Evolutionary conservation across 2,113 vertebrate species (phyloP).

Genomic region (Sisor rabdophorus): DNA sequence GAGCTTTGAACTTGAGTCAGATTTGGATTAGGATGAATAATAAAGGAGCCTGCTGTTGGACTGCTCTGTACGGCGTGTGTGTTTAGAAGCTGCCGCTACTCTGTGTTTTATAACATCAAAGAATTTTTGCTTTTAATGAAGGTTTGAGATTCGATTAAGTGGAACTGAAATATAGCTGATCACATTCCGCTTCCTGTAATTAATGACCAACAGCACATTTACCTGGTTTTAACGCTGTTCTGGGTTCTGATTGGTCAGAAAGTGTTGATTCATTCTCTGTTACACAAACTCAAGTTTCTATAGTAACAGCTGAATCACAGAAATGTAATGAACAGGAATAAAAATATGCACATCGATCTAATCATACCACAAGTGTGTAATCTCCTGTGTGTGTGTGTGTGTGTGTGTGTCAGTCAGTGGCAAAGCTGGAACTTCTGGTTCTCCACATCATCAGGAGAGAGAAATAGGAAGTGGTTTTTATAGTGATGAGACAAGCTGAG

Average conservation of each 20-base stretch:
- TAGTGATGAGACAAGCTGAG: too few relatives aligned
- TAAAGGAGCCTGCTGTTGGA: neutral
- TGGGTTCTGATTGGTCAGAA: neutral
- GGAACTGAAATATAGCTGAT: neutral
- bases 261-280: neutral
- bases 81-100: neutral
- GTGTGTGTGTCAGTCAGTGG: too few relatives aligned
- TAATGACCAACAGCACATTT: neutral
- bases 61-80: neutral
- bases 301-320: neutral
- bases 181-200: neutral
- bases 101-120: neutral
- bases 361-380: too few relatives aligned
- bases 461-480: too few relatives aligned
- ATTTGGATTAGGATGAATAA: constrained; percentile 9
- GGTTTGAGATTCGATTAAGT: neutral
- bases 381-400: too few relatives aligned
- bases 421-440: too few relatives aligned
- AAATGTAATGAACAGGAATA: too few relatives aligned
- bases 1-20: neutral
- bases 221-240: neutral
- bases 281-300: neutral
- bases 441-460: too few relatives aligned
- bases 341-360: too few relatives aligned
- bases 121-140: neutral